Evolutionary conservation across 2,888 invertebrate species (phyloP).

Genomic region (Cylindroiulus punctatus): DNA sequence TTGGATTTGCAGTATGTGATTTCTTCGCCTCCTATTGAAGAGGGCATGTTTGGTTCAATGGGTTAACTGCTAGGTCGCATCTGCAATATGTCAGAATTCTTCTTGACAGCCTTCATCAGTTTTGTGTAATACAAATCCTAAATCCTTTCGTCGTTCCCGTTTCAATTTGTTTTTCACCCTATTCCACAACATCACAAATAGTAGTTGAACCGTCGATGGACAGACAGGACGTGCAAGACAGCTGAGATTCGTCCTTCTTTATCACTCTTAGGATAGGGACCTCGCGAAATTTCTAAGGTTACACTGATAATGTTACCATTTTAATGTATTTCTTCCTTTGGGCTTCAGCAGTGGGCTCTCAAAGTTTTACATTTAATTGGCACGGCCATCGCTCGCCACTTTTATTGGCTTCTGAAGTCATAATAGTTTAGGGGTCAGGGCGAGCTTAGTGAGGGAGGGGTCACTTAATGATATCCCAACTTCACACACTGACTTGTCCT

Average conservation of each 20-base stretch:
- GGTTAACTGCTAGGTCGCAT: not conserved
- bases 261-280: not conserved
- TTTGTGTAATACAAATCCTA: slow-evolving; percentile 8
- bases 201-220: not conserved
- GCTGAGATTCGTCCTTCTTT: not conserved
- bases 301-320: slow-evolving; percentile 26
- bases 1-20: not conserved
- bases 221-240: not conserved
- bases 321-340: not conserved
- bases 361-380: not conserved
- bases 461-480: not conserved
- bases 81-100: not conserved
- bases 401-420: not conserved
- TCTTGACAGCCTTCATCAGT: not conserved
- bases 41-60: not conserved
- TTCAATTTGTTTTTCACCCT: slow-evolving; percentile 34
- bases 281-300: slow-evolving; percentile 20
- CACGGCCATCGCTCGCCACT: not conserved
- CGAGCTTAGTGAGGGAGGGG: not conserved
- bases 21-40: not conserved
- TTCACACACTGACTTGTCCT: not conserved
- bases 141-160: slow-evolving; percentile 15
- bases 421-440: not conserved
- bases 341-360: not conserved
- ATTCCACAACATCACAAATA: not conserved